Percentiles rank a stretch among this genome's conserved stretches.
Evolutionary conservation across 2,113 vertebrate species (phyloP).

Genomic region (Neogobius melanostomus): DNA sequence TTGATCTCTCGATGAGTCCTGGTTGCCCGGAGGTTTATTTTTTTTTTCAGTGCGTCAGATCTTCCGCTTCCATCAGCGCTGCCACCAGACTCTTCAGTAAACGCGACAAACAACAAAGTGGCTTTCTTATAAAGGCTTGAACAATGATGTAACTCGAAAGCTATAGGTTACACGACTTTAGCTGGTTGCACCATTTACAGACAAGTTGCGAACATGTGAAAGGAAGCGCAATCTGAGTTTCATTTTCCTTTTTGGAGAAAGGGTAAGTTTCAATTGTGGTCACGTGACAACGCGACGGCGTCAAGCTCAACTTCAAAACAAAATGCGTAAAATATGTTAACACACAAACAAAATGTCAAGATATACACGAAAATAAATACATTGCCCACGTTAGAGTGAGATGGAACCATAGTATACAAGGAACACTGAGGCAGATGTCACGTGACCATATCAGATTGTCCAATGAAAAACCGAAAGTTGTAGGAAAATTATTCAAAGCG

Average conservation of each 20-base stretch:
- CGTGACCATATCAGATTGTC: conserved; percentile 30
- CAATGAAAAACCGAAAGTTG: conserved; percentile 24
- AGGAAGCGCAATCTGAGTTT: conserved; percentile 43
- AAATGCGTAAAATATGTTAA: background rate
- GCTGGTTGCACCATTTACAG: background rate
- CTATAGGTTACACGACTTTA: background rate
- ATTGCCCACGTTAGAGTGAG: background rate
- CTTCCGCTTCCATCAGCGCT: background rate
- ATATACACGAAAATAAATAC: background rate
- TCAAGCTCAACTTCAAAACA: too few relatives aligned
- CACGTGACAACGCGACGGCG: conserved; percentile 37
- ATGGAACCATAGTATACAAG: too few relatives aligned
- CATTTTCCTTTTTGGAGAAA: conserved; percentile 65
- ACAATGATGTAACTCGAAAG: background rate
- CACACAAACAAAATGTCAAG: too few relatives aligned
- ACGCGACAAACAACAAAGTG: background rate
- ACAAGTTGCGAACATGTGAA: rapidly evolving
- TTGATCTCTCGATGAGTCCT: background rate
- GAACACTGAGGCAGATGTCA: conserved; percentile 8
- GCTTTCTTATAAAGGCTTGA: background rate
- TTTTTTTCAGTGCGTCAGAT: background rate
- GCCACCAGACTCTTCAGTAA: background rate
- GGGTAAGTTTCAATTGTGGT: conserved; percentile 33
- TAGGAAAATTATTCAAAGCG: background rate
- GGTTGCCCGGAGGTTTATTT: background rate